Percentiles rank a stretch among this genome's conserved stretches.
Evolutionary conservation across 1,140 invertebrate genomes (phyloP).

Genomic region (Yoshiicerus persimilis): DNA sequence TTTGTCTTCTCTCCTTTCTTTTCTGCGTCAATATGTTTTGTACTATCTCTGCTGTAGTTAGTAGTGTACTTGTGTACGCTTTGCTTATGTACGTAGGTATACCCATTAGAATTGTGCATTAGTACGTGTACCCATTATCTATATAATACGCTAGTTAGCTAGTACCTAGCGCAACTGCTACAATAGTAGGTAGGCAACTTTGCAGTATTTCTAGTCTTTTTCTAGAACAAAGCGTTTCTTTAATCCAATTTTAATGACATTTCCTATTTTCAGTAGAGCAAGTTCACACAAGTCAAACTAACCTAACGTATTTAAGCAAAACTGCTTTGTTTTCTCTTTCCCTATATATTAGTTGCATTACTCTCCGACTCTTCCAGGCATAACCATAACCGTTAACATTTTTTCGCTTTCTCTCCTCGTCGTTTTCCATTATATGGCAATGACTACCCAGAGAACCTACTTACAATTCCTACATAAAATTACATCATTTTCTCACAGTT

Average conservation of each 20-base stretch:
- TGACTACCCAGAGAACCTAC: background rate
- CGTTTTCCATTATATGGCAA: background rate
- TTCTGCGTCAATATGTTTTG: background rate
- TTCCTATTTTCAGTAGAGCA: conserved; percentile 27
- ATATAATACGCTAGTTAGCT: background rate
- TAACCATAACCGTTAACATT: conserved; percentile 4
- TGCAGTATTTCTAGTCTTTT: background rate
- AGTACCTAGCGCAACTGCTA: background rate
- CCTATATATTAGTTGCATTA: background rate
- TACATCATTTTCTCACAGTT: background rate
- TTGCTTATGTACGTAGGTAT: background rate
- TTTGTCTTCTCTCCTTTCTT: background rate
- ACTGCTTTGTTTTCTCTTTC: background rate
- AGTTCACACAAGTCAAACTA: background rate
- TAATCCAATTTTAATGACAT: conserved; percentile 48
- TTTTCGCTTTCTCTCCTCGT: background rate
- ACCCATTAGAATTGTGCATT: background rate
- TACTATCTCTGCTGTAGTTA: no score
- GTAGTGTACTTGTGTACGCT: background rate
- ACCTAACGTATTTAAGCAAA: background rate
- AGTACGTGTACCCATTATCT: background rate
- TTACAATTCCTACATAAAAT: background rate
- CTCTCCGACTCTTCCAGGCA: background rate
- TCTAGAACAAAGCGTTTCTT: conserved; percentile 22
- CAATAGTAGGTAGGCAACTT: background rate